Evolutionary conservation across 2,888 invertebrate species (phyloP), one percentile per base, ranked within the genome.

Genomic region (Sicus ferrugineus): DNA sequence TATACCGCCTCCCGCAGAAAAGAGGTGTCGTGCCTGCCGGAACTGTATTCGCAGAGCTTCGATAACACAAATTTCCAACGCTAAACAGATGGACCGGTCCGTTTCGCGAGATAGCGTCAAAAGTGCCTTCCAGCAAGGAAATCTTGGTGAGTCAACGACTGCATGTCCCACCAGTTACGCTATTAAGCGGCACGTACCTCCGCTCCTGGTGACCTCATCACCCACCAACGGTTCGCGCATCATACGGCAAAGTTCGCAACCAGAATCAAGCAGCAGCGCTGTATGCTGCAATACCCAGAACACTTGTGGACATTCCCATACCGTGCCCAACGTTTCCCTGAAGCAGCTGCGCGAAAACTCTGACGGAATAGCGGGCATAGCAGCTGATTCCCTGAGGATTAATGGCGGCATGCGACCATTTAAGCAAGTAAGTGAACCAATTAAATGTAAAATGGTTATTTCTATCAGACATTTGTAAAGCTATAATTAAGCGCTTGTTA

Each of bases 381-480:
- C 97, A 26, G 96, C 96, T 64, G 97, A 97, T 87, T 96, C 96
- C 70, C 89, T 97, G 78, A 89, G 97, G 81, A 95, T 97, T 87
- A 97, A 97, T 87, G 98, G 97, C 75, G 97, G 96, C 80, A 95
- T 97, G 90, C 90, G 96, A 78, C 96, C 95, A 84, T 97, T 97
- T 87, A 95, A 95, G 87, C 96, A 97, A 92, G 95, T 95, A 67
- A 62, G 70, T 72, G n/a, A n/a, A n/a, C n/a, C n/a, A n/a, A n/a
- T n/a, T n/a, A n/a, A n/a, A n/a, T n/a, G n/a, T n/a, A n/a, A n/a
- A n/a, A n/a, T n/a, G n/a, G n/a, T n/a, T n/a, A n/a, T n/a, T n/a
- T n/a, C n/a, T n/a, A n/a, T n/a, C n/a, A n/a, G n/a, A n/a, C n/a
- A n/a, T n/a, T n/a, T n/a, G n/a, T n/a, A n/a, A n/a, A n/a, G n/a